Percentiles rank a stretch among this genome's conserved stretches.
Evolutionary conservation across 2,113 vertebrate species (phyloP).

Genomic region (Aix galericulata): DNA sequence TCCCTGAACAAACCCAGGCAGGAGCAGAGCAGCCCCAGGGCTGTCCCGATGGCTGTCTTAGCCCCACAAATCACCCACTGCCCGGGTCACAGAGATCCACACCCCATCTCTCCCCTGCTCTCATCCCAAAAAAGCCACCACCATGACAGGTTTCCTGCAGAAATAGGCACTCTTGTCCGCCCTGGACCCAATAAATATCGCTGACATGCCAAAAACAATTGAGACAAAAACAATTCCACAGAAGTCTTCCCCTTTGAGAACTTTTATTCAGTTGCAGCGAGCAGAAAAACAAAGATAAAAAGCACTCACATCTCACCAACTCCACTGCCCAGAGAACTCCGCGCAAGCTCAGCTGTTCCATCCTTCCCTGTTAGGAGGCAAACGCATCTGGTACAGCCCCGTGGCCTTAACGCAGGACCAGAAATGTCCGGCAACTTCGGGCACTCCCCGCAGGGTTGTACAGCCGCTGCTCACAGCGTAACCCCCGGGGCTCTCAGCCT

Average conservation of each 20-base stretch:
- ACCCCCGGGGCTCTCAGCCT: neutral
- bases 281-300: neutral
- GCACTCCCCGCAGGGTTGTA: fast-evolving
- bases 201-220: neutral
- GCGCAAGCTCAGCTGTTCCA: neutral
- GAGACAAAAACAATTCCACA: neutral
- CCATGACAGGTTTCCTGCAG: neutral
- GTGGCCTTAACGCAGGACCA: fast-evolving
- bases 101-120: neutral
- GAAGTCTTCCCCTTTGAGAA: neutral
- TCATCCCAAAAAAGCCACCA: neutral
- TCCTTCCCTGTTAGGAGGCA: fast-evolving
- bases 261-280: neutral
- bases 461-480: neutral
- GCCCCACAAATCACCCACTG: neutral
- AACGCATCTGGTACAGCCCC: fast-evolving
- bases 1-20: neutral
- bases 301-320: neutral
- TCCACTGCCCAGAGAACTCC: neutral
- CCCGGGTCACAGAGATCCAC: neutral
- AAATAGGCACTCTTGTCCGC: neutral
- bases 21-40: neutral
- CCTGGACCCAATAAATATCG: neutral
- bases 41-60: too few relatives aligned
- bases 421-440: neutral